Base-by-base conservation (phyloP, 2,888 invertebrate genomes). In the Caenorhabditis panamensis region DNA sequence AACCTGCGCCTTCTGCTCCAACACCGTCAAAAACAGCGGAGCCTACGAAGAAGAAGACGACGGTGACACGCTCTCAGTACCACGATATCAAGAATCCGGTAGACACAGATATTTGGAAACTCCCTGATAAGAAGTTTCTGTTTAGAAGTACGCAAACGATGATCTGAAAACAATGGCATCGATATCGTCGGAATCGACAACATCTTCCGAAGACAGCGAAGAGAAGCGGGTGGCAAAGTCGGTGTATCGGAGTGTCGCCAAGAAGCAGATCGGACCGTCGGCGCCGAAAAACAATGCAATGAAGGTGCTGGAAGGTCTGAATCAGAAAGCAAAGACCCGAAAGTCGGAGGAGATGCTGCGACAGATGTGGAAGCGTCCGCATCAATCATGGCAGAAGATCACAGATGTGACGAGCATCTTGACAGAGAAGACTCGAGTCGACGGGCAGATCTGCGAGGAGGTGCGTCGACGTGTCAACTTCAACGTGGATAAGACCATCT, bases 331-430 rank as follows among this genome's bases (percentile, higher is more conserved):
- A 18, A 75, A 66, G 53, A 20, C 47, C 20, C 66, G 66, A 44
- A 75, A 75, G 24, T 75, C 75, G 4, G 75, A 75, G 61, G 66
- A 67, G 16, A 75, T 75, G 66, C 61, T 75, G n/a, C 51, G 66
- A 8, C 22, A 44, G 24, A 37, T 66, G 49, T 75, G 75, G 75
- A 75, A 67, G 37, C 66, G 51, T 24, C 75, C 75, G n/a, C 75
- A 51, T 22, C 9, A 59, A 0, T 53, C 75, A 6, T 75, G 75
- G 75, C 24, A 37, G n/a, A 75, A 53, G 20, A 61, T 75, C 18
- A 66, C 66, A 8, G 47, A 59, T 6, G 61, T 75, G 16, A 75
- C 75, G 53, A 66, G n/a, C 24, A 53, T 61, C 1, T 31, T 24
- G 24, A 53, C 20, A 13, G 75, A 75, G 18, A 75, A 54, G 36